These are phyloP conservation scores for Carlito syrichta DNA, from an alignment of 2,113 vertebrate species.

Conservation along the genomic window DNA sequence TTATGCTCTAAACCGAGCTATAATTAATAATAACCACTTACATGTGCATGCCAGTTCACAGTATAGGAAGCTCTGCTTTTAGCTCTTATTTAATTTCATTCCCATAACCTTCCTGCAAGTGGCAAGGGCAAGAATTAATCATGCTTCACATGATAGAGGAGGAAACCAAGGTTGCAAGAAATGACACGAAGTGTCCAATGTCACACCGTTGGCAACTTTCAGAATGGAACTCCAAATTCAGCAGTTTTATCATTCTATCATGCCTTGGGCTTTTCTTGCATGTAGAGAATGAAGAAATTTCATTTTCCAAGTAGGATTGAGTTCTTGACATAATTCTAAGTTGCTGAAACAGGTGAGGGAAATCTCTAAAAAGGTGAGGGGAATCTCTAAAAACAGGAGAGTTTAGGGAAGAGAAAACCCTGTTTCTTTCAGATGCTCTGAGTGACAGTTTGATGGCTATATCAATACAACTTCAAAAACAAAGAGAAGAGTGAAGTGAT, in stretches of 20 bases:
- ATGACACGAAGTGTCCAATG: accelerated
- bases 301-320: background rate
- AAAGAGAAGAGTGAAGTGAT: background rate
- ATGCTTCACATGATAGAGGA: background rate
- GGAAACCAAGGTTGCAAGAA: background rate
- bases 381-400: background rate
- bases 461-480: background rate
- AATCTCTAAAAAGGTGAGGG: background rate
- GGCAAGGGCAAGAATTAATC: background rate
- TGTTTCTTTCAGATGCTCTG: background rate
- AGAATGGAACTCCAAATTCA: background rate
- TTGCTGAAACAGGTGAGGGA: background rate
- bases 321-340: background rate
- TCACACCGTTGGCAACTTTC: background rate
- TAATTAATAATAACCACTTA: slow-evolving; percentile 46
- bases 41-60: background rate
- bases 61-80: background rate
- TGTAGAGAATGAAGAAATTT: background rate
- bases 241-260: accelerated
- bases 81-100: slow-evolving; percentile 28
- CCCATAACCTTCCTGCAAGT: background rate
- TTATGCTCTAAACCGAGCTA: slow-evolving; percentile 32
- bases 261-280: background rate
- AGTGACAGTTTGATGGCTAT: background rate
- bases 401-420: background rate